Evolutionary conservation across 2,888 invertebrate species (phyloP), one percentile per base, ranked within the genome.

Genomic region (Parasteatoda lunata): DNA sequence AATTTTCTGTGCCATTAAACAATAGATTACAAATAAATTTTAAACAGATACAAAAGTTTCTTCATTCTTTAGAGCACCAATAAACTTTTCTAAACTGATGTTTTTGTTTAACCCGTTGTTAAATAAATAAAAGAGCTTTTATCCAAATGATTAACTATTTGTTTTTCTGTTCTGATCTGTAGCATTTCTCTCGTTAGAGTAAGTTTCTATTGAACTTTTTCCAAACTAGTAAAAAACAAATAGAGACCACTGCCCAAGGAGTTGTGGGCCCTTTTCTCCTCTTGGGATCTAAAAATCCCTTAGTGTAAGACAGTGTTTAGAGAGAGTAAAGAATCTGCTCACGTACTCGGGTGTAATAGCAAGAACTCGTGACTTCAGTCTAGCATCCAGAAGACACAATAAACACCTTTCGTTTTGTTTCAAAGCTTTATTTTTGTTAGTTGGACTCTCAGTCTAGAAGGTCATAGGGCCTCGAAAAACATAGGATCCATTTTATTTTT

Each of bases 301-400:
- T 13, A 11, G 54, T 54, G 54, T 54, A 54, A 13, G 54, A 13
- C 8, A 8, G 13, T 54, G 54, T 54, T 54, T 54, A 13, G 8
- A 54, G 54, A 13, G 54, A 68, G 30, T 30, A 65, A 68, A 68
- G 77, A 77, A 13, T 13, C 68, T 11, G 49, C 77, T 68, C 77
- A 66, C 66, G 68, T 68, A 5, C 71, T 15, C 5, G 11, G 30
- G 51, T 77, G 51, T 45, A 68, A 68, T 68, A 77, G 68, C 13
- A 11, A 30, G 45, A 30, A 77, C 52, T 68, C 77, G 77, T 68
- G 51, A 77, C 77, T 68, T 11, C 54, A 75, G 75, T 59, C 51
- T 75, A 8, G 59, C 59, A 75, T 75, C 47, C 11, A 54, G 64
- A 45, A 75, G 47, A 59, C 59, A 4, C 15, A 75, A 75, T 59